Conservation (phyloP, 2,888 invertebrate genomes). For the Teinopalpus imperialis region DNA sequence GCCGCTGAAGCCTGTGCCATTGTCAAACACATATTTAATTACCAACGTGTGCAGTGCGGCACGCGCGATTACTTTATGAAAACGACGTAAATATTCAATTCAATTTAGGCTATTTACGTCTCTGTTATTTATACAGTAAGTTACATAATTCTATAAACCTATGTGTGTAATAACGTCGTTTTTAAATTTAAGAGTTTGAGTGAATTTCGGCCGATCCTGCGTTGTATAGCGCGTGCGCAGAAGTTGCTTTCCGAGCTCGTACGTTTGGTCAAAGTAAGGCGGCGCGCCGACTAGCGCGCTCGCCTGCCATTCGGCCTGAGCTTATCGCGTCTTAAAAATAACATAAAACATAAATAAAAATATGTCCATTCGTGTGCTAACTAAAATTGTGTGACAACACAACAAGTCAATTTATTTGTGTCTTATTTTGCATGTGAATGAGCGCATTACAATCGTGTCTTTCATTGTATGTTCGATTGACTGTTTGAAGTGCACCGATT, state of each 20-base stretch:
- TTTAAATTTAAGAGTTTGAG: constrained; percentile 36
- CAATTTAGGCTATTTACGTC: constrained; percentile 27
- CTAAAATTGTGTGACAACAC: constrained; percentile 45
- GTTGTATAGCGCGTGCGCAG: constrained; percentile 68
- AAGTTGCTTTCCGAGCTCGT: constrained; percentile 52
- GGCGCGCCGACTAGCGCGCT: constrained; percentile 81
- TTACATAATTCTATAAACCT: constrained; percentile 29
- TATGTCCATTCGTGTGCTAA: constrained; percentile 44
- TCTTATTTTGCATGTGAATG: constrained; percentile 40
- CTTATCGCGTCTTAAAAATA: constrained; percentile 51
- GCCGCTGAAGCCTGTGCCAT: constrained; percentile 62
- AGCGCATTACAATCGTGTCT: constrained; percentile 60
- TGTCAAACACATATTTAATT: constrained; percentile 81
- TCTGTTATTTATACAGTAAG: fast-evolving
- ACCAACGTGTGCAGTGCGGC: constrained; percentile 80
- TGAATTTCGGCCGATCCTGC: constrained; percentile 77
- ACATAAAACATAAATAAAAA: constrained; percentile 67
- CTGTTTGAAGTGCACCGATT: constrained; percentile 51
- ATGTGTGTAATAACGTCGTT: constrained; percentile 41
- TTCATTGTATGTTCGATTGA: constrained; percentile 55
- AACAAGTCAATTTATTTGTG: constrained; percentile 63
- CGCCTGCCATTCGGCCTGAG: constrained; percentile 75
- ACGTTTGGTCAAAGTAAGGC: constrained; percentile 72
- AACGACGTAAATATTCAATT: constrained; percentile 29
- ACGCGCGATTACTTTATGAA: constrained; percentile 61